A percentile compares a stretch with the other conserved stretches of the same genome.
Evolutionary conservation across 2,113 vertebrate genomes (phyloP).

Genomic region (Axis porcinus): DNA sequence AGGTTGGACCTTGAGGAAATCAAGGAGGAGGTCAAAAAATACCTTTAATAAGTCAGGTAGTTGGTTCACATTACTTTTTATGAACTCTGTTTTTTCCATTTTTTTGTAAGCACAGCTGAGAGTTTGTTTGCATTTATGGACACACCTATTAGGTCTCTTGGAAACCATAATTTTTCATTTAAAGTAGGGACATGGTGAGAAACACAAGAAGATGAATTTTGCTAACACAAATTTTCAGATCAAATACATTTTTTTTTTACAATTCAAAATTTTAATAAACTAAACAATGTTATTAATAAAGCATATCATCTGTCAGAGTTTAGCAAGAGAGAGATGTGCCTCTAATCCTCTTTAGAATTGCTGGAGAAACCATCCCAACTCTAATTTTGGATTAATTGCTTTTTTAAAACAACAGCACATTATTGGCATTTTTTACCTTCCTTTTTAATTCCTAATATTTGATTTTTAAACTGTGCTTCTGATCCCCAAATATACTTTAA

Average conservation of each 20-base stretch:
- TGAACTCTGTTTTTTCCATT: not conserved
- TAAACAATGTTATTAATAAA: not conserved
- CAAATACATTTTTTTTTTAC: not conserved
- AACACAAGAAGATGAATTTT: not conserved
- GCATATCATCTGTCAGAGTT: not conserved
- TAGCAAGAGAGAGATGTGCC: not conserved
- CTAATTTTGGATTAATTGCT: not conserved
- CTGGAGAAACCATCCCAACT: not conserved
- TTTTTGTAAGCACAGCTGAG: not conserved
- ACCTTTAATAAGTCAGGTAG: not conserved
- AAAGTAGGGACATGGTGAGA: not conserved
- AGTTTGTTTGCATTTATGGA: not conserved
- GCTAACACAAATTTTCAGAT: not conserved
- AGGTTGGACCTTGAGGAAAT: not conserved
- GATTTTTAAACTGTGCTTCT: not conserved
- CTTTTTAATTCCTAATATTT: not conserved
- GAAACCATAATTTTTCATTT: not conserved
- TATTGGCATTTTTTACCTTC: not conserved
- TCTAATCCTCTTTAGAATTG: not conserved
- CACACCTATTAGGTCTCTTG: not conserved
- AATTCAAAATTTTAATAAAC: not conserved
- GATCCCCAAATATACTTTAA: not conserved
- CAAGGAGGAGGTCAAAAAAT: not conserved
- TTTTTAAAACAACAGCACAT: not conserved
- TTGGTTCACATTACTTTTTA: not conserved